Evolutionary conservation across 2,888 invertebrate species (phyloP).

Genomic region (Parochlus steinenii): DNA sequence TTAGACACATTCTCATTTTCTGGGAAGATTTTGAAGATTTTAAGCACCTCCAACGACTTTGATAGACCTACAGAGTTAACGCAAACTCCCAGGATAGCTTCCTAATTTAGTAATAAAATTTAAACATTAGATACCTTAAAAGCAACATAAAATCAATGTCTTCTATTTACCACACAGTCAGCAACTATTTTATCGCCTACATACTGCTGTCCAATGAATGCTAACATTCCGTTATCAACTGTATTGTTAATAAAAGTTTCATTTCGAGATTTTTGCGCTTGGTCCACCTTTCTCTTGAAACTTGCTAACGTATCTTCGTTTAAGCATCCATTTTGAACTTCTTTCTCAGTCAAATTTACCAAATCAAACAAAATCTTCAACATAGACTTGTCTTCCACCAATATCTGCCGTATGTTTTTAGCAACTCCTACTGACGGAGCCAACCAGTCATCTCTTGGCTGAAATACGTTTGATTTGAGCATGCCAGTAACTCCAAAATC

Average conservation of each 20-base stretch:
- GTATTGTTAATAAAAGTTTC: not conserved
- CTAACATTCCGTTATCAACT: slow-evolving; percentile 24
- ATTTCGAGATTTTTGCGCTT: not conserved
- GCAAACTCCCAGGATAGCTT: slow-evolving; percentile 65
- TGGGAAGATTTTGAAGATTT: slow-evolving; percentile 47
- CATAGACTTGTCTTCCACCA: slow-evolving; percentile 17
- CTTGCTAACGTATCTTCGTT: not conserved
- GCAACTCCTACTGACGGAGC: slow-evolving; percentile 60
- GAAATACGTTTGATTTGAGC: slow-evolving; percentile 46
- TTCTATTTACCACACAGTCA: slow-evolving; percentile 58
- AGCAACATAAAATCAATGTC: too few species aligned
- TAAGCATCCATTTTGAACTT: slow-evolving; percentile 25
- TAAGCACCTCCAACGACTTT: slow-evolving; percentile 35
- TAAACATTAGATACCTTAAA: too few species aligned
- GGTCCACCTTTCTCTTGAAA: not conserved
- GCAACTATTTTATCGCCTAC: slow-evolving; percentile 50
- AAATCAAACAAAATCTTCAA: slow-evolving; percentile 1
- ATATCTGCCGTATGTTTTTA: slow-evolving; percentile 22
- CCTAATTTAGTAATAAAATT: too few species aligned
- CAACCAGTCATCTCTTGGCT: slow-evolving; percentile 55
- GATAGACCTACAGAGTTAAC: slow-evolving; percentile 35
- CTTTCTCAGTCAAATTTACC: slow-evolving; percentile 20
- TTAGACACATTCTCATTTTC: slow-evolving; percentile 24
- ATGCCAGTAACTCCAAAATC: slow-evolving; percentile 19
- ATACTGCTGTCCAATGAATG: slow-evolving; percentile 31